These are phyloP conservation scores for Phasia obesa DNA, from an alignment of 2,888 invertebrate species.

Conservation along the genomic window DNA sequence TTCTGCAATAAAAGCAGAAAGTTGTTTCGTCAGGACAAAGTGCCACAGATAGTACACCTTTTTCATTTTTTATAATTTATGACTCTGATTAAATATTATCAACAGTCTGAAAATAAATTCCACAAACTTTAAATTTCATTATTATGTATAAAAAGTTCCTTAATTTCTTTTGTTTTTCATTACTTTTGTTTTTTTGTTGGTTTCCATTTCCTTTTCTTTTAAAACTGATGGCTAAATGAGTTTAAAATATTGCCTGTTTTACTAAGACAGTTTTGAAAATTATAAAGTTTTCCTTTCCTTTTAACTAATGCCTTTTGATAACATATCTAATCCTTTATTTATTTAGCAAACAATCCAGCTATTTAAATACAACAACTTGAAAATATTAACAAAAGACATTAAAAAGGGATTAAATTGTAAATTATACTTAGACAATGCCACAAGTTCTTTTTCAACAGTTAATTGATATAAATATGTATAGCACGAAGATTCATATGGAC, in stretches of 20 bases:
- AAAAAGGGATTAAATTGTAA: background rate
- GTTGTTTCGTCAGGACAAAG: background rate
- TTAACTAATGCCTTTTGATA: constrained; percentile 57
- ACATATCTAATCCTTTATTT: constrained; percentile 57
- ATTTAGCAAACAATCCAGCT: background rate
- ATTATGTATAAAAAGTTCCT: constrained; percentile 30
- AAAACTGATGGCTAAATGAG: constrained; percentile 62
- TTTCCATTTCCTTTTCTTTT: constrained; percentile 8
- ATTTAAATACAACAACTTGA: background rate
- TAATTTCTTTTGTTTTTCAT: constrained; percentile 47
- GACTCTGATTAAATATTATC: background rate
- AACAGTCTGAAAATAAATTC: background rate
- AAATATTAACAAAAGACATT: background rate
- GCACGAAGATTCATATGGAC: no score
- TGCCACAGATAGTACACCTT: background rate
- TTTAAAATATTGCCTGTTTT: constrained; percentile 58
- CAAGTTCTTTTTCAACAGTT: no score
- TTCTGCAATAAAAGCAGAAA: no score
- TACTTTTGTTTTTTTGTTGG: background rate
- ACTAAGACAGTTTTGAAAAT: constrained; percentile 55
- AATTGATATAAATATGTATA: no score
- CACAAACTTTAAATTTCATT: background rate
- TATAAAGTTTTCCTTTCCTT: constrained; percentile 53
- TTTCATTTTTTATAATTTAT: background rate
- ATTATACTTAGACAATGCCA: no score